phyloP scores from a whole-genome alignment of 1,140 invertebrate genomes.

The Hyphantria cunea region DNA sequence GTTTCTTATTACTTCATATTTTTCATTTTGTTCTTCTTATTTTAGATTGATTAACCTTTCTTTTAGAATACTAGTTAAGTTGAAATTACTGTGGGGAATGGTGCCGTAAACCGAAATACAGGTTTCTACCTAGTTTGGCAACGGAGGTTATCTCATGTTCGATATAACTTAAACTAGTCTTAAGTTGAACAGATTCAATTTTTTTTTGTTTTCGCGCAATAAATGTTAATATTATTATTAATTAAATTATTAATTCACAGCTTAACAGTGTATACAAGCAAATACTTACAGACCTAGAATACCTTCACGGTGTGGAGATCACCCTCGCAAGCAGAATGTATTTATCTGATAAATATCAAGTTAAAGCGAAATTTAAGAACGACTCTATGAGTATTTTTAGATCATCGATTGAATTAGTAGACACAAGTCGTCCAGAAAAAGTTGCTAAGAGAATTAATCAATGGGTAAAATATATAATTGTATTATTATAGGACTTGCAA shows the following conservation, averaged over 20 bases:
- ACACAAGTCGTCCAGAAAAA: background rate
- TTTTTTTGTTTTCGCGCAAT: too few species aligned
- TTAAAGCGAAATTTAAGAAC: conserved; percentile 33
- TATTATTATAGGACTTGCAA: too few species aligned
- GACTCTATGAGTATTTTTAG: conserved; percentile 43
- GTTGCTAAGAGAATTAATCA: background rate
- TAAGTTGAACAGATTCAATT: too few species aligned
- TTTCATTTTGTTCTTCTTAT: too few species aligned
- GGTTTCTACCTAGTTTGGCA: too few species aligned
- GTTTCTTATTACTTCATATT: too few species aligned
- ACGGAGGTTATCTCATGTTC: too few species aligned
- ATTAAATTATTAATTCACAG: conserved; percentile 23
- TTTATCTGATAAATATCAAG: conserved; percentile 19
- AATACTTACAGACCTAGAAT: conserved; percentile 37
- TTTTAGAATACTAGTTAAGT: too few species aligned
- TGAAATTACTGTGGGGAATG: too few species aligned
- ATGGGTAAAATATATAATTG: background rate
- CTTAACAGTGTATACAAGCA: conserved; percentile 37
- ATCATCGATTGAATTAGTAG: conserved; percentile 36
- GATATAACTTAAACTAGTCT: too few species aligned
- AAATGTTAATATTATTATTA: background rate
- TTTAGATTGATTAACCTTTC: too few species aligned
- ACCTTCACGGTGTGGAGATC: conserved; percentile 48
- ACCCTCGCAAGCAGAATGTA: conserved; percentile 53
- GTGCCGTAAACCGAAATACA: too few species aligned